phyloP scores from a whole-genome alignment of 2,797 vertebrate species.

The Propithecus deckenii region DNA sequence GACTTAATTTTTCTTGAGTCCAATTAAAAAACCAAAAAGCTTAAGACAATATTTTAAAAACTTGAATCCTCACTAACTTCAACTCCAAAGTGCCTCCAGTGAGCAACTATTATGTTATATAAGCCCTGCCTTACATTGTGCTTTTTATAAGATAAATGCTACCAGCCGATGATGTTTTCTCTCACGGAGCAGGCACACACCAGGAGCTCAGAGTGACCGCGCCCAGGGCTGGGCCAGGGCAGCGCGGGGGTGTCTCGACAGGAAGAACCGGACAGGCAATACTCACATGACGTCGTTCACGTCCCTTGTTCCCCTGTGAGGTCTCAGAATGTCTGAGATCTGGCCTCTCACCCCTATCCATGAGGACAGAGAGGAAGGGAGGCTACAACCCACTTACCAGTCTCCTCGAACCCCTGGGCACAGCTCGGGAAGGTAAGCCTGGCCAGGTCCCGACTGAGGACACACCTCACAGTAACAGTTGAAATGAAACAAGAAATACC shows the following conservation, averaged over 20 bases:
- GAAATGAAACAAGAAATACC: not conserved
- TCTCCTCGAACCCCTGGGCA: not conserved
- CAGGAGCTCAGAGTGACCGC: not conserved
- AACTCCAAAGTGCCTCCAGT: not conserved
- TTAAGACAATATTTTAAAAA: not conserved
- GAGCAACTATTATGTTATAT: not conserved
- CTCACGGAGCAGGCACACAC: not conserved
- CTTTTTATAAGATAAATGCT: not conserved
- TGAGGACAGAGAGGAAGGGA: not conserved
- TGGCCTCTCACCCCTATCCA: not conserved
- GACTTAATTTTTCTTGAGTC: not conserved
- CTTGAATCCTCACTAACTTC: not conserved
- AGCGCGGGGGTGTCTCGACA: fast-evolving
- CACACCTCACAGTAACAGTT: not conserved
- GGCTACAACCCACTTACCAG: not conserved
- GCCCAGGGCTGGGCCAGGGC: not conserved
- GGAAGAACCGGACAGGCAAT: not conserved
- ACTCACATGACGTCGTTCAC: not conserved
- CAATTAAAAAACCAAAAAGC: not conserved
- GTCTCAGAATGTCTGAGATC: not conserved
- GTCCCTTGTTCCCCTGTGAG: too few relatives aligned
- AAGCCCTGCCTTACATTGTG: fast-evolving
- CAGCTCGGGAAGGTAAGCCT: not conserved
- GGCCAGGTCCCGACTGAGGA: fast-evolving
- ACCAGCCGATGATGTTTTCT: not conserved